Evolutionary conservation across 2,888 invertebrate genomes (phyloP).

Genomic region (Drosophila nigricruria): DNA sequence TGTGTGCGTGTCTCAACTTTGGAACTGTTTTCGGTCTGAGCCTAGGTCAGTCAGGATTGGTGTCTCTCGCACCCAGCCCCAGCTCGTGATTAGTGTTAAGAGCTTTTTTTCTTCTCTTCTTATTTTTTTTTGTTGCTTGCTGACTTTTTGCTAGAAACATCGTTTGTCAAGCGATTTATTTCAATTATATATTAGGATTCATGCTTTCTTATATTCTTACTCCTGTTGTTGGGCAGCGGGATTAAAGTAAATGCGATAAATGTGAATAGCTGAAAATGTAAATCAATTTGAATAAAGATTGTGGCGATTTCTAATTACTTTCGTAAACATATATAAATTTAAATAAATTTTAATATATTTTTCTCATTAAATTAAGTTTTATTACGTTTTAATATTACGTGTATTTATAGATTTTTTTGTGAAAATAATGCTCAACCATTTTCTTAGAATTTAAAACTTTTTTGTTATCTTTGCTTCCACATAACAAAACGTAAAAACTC

Average conservation of each 20-base stretch:
- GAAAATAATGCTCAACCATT: neutral
- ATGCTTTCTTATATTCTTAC: slow-evolving; percentile 33
- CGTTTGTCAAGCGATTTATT: slow-evolving; percentile 79
- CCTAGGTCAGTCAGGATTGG: slow-evolving; percentile 20
- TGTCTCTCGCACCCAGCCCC: slow-evolving; percentile 22
- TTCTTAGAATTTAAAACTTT: neutral
- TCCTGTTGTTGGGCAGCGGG: neutral
- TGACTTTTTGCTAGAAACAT: slow-evolving; percentile 40
- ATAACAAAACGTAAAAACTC: neutral
- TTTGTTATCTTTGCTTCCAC: neutral
- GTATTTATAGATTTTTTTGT: neutral
- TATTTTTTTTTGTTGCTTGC: slow-evolving; percentile 23
- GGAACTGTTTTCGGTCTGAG: slow-evolving; percentile 30
- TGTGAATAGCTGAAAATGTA: neutral
- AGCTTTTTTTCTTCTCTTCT: slow-evolving; percentile 25
- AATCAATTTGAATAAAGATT: neutral
- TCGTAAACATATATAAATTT: too few relatives aligned
- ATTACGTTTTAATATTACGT: too few relatives aligned
- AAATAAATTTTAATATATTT: too few relatives aligned
- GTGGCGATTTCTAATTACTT: neutral
- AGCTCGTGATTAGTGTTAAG: slow-evolving; percentile 71
- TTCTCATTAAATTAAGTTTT: too few relatives aligned
- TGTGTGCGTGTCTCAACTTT: slow-evolving; percentile 15
- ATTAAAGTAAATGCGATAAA: slow-evolving; percentile 17
- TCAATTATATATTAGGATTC: slow-evolving; percentile 69